phyloP scores from a whole-genome alignment of 2,113 vertebrate genomes.

The Pantherophis guttatus region DNA sequence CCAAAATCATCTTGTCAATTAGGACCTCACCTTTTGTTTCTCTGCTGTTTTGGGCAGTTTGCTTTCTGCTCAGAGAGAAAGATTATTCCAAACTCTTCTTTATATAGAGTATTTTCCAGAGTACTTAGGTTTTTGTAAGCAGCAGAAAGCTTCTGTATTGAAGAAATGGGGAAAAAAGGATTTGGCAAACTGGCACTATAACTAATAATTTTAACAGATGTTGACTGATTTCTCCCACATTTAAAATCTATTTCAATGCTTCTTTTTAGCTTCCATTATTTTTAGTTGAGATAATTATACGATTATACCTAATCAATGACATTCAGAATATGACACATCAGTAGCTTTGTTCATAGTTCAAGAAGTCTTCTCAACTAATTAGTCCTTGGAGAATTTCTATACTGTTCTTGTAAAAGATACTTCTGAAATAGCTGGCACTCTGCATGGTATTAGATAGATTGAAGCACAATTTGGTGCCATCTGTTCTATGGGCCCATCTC shows the following conservation, averaged over 20 bases:
- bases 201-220: constrained; percentile 57
- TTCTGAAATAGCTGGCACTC: constrained; percentile 58
- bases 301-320: constrained; percentile 68
- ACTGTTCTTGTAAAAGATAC: constrained; percentile 44
- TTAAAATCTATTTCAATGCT: constrained; percentile 68
- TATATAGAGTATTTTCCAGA: background rate
- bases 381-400: constrained; percentile 53
- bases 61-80: background rate
- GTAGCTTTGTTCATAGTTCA: constrained; percentile 55
- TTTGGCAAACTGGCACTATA: constrained; percentile 42
- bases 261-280: constrained; percentile 66
- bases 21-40: background rate
- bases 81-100: background rate
- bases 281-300: constrained; percentile 69
- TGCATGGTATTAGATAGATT: constrained; percentile 45
- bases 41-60: background rate
- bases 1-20: background rate
- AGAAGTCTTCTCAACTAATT: constrained; percentile 39
- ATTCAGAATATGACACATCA: constrained; percentile 56
- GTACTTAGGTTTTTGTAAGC: background rate
- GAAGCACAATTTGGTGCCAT: constrained; percentile 35
- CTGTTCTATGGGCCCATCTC: constrained; percentile 20
- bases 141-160: background rate
- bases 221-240: constrained; percentile 57
- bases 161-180: background rate